Evolutionary conservation across 2,113 vertebrate species (phyloP).

Genomic region (Mus spicilegus): DNA sequence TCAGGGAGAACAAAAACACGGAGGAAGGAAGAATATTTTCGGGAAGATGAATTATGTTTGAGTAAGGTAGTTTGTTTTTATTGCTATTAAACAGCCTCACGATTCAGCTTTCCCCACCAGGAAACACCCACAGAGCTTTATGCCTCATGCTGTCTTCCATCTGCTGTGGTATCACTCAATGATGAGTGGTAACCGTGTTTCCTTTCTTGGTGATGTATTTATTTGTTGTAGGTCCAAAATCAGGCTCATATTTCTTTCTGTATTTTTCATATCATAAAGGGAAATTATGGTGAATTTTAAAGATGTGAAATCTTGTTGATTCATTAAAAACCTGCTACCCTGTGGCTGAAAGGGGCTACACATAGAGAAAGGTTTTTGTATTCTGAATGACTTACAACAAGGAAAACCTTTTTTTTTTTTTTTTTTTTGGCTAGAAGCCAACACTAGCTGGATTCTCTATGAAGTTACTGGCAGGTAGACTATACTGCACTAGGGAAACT

Average conservation of each 20-base stretch:
- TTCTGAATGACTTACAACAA: not conserved
- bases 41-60: conserved; percentile 84
- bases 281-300: not conserved
- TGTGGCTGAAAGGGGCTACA: not conserved
- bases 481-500: not conserved
- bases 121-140: conserved; percentile 72
- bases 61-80: conserved; percentile 84
- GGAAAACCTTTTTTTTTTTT: not conserved
- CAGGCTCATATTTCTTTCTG: conserved; percentile 33
- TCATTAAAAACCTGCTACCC: not conserved
- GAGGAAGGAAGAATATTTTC: conserved; percentile 83
- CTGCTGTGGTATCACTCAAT: conserved; percentile 74
- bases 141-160: conserved; percentile 78
- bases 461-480: not conserved
- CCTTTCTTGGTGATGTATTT: conserved; percentile 50
- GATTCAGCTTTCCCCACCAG: conserved; percentile 71
- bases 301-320: conserved; percentile 29
- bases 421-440: not conserved
- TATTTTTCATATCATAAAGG: conserved; percentile 58
- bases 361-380: not conserved
- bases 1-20: conserved; percentile 78
- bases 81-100: conserved; percentile 80
- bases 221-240: conserved; percentile 28
- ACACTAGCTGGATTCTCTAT: not conserved
- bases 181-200: conserved; percentile 68